These are phyloP conservation scores for Anolis sagrei DNA, from an alignment of 2,113 vertebrate species.

Conservation along the genomic window DNA sequence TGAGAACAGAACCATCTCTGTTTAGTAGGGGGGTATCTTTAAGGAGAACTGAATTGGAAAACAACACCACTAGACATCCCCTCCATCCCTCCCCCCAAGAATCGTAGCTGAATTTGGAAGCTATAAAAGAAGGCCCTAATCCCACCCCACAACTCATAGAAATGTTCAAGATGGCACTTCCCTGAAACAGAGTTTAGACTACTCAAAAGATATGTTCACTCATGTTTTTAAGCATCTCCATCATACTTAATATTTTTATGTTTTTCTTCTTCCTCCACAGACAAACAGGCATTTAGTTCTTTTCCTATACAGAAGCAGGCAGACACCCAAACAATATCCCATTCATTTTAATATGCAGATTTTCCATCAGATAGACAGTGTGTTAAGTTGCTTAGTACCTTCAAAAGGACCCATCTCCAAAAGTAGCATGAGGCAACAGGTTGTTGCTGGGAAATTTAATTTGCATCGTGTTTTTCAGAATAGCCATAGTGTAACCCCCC, in stretches of 20 bases:
- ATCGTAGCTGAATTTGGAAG: slow-evolving; percentile 53
- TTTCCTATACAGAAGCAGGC: not conserved
- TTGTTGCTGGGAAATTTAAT: not conserved
- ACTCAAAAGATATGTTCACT: not conserved
- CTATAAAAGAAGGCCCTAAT: slow-evolving; percentile 61
- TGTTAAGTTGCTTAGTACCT: not conserved
- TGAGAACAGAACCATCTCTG: slow-evolving; percentile 53
- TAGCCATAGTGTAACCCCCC: not conserved
- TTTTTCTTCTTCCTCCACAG: not conserved
- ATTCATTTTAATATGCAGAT: not conserved
- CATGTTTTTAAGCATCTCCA: not conserved
- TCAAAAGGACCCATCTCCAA: not conserved
- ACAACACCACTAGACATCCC: not conserved
- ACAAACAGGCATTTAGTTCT: not conserved
- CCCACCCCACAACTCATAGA: slow-evolving; percentile 41
- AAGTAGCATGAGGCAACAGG: no score
- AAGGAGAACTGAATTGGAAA: slow-evolving; percentile 29
- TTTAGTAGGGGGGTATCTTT: slow-evolving; percentile 47
- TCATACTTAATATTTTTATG: not conserved
- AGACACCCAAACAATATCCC: not conserved
- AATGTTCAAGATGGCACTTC: slow-evolving; percentile 43
- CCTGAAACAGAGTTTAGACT: slow-evolving; percentile 43
- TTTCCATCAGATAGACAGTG: not conserved
- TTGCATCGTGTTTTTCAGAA: not conserved
- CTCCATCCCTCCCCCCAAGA: not conserved